Evolutionary conservation across 2,113 vertebrate species (phyloP), one percentile per base, ranked within the genome.

Genomic region (Heptranchias perlo): DNA sequence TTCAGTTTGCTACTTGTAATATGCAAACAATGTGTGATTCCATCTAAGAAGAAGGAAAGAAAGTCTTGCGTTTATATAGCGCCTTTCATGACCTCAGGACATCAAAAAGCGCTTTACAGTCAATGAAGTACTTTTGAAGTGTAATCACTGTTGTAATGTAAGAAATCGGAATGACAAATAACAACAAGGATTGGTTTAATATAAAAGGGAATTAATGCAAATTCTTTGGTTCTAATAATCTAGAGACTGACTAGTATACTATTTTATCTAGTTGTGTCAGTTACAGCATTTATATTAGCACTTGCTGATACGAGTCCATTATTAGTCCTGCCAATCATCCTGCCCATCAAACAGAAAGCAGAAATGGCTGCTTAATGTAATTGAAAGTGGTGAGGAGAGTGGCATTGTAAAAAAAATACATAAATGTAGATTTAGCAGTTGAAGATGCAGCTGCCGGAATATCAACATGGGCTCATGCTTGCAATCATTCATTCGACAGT

Each of bases 161-260:
- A n/a, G n/a, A n/a, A n/a, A n/a, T n/a, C n/a, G n/a, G 78, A 82
- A 44, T 16, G 39, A 82, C 39, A 95, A 95, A 95, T 69, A 67
- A 95, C 44, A 95, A 49, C 44, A 69, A 95, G 58, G 14, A 10
- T 93, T 93, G 23, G 16, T 44, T 65, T 39, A 6, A 64, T 62
- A 62, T 93, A 31, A 62, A 47, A 69, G 64, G 25, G 10, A 95
- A 35, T 95, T 31, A 95, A 49, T 21, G 44, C 44, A 67, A 65
- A 49, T 49, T 67, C n/a, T 95, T 69, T 25, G 11, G 44, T 31
- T 95, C 39, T 49, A 69, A 67, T 67, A 69, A 49, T 47, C 35
- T 47, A 0, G n/a, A 47, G 21, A 23, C 62, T 94, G 61, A 47
- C 62, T 47, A 39, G 14, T 0, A 14, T 4, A 11, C 31, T 69